Evolutionary conservation across 1,140 invertebrate genomes (phyloP).

Genomic region (Papilio dardanus): DNA sequence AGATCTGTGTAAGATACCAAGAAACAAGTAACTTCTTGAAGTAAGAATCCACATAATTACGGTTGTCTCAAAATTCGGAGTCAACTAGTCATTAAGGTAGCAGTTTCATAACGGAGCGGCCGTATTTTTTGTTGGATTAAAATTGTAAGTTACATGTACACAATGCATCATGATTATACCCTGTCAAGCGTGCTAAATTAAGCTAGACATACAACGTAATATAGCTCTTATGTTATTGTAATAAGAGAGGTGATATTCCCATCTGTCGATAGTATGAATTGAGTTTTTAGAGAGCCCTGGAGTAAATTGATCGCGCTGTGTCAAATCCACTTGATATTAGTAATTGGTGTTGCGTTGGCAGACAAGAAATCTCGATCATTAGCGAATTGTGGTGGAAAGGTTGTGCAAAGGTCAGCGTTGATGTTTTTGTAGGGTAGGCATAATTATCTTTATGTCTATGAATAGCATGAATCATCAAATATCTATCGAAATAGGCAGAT

Average conservation of each 20-base stretch:
- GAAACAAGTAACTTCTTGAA: background rate
- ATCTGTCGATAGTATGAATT: conserved; percentile 27
- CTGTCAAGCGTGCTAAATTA: conserved; percentile 55
- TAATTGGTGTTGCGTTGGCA: conserved; percentile 42
- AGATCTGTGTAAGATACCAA: background rate
- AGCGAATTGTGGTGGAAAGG: conserved; percentile 31
- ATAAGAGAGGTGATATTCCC: conserved; percentile 1
- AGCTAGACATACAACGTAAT: conserved; percentile 40
- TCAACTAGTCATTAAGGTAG: conserved; percentile 45
- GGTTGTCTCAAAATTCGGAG: conserved; percentile 9
- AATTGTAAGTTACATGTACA: conserved; percentile 49
- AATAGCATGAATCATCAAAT: background rate
- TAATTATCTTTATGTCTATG: background rate
- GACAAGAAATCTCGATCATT: conserved; percentile 22
- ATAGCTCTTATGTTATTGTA: conserved; percentile 32
- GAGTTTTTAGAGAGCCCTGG: background rate
- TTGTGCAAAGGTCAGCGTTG: conserved; percentile 25
- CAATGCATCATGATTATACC: conserved; percentile 56
- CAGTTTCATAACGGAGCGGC: conserved; percentile 45
- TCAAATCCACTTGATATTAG: conserved; percentile 42
- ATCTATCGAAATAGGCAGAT: background rate
- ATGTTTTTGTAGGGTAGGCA: background rate
- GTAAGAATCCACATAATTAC: conserved; percentile 13
- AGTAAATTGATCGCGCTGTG: conserved; percentile 33
- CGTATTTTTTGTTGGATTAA: conserved; percentile 53